Percentiles rank a stretch among this genome's conserved stretches.
phyloP scores from a whole-genome alignment of 2,113 vertebrate genomes.

The Cairina moschata region DNA sequence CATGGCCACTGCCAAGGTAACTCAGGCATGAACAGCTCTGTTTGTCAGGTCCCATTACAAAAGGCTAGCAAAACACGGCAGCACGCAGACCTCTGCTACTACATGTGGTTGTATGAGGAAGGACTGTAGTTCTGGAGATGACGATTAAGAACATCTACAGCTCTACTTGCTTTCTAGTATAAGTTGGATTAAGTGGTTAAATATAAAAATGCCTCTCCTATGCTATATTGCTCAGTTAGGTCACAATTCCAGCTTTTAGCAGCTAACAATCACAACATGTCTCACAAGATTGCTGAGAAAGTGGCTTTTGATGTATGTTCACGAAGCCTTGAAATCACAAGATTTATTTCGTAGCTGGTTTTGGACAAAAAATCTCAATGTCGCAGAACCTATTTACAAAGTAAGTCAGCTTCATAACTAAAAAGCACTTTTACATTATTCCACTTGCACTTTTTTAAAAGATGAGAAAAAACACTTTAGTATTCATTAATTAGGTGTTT shows the following conservation, averaged over 20 bases:
- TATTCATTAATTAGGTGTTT: not conserved
- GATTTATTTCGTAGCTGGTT: not conserved
- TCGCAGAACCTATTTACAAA: not conserved
- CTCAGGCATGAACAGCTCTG: not conserved
- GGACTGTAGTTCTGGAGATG: not conserved
- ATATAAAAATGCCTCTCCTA: not conserved
- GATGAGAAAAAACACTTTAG: not conserved
- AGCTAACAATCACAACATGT: rapidly evolving
- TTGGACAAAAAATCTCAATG: not conserved
- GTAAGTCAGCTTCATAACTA: not conserved
- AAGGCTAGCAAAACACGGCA: not conserved
- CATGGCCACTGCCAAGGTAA: not conserved
- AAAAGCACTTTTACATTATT: not conserved
- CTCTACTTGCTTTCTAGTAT: not conserved
- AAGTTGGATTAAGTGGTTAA: not conserved
- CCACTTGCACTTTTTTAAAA: not conserved
- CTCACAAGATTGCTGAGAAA: not conserved
- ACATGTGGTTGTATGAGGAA: rapidly evolving
- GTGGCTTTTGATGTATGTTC: not conserved
- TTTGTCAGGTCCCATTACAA: not conserved
- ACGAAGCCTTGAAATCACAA: not conserved
- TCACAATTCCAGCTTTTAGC: not conserved
- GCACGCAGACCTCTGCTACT: not conserved
- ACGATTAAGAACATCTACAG: not conserved
- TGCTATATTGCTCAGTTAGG: not conserved